Percentiles rank a stretch among this genome's conserved stretches.
Evolutionary conservation across 2,113 vertebrate species (phyloP).

Genomic region (Eulacestoma nigropectus): DNA sequence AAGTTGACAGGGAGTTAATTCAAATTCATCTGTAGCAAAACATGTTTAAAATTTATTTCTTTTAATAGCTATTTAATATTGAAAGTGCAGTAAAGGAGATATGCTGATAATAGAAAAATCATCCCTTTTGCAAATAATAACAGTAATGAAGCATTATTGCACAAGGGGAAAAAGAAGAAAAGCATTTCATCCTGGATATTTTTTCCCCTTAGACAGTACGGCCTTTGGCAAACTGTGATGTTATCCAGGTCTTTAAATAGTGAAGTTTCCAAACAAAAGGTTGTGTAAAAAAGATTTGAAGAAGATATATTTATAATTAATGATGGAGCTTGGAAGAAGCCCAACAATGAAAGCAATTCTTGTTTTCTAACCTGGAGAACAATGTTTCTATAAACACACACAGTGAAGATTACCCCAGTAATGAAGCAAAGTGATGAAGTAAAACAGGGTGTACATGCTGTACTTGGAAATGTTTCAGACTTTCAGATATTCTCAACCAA

Average conservation of each 20-base stretch:
- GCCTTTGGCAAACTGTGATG: background rate
- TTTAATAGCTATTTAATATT: background rate
- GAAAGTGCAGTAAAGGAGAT: background rate
- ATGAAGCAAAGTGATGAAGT: conserved; percentile 33
- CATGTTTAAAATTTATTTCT: background rate
- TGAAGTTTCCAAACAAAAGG: conserved; percentile 14
- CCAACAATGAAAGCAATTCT: conserved; percentile 34
- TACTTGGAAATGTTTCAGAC: conserved; percentile 14
- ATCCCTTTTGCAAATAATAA: background rate
- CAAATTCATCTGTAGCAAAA: background rate
- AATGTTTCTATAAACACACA: conserved; percentile 14
- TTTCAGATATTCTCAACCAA: background rate
- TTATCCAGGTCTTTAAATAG: conserved; percentile 28
- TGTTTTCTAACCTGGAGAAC: conserved; percentile 49
- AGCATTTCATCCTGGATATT: background rate
- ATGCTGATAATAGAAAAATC: background rate
- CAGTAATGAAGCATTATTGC: background rate
- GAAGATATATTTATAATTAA: conserved; percentile 47
- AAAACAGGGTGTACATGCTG: background rate
- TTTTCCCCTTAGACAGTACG: background rate
- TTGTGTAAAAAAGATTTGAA: conserved; percentile 36
- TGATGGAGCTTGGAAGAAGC: background rate
- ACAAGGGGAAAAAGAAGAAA: background rate
- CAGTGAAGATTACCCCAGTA: conserved; percentile 18
- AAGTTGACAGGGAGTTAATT: background rate